Base-by-base conservation (phyloP, 2,888 invertebrate species). In the Epinotia ramella region DNA sequence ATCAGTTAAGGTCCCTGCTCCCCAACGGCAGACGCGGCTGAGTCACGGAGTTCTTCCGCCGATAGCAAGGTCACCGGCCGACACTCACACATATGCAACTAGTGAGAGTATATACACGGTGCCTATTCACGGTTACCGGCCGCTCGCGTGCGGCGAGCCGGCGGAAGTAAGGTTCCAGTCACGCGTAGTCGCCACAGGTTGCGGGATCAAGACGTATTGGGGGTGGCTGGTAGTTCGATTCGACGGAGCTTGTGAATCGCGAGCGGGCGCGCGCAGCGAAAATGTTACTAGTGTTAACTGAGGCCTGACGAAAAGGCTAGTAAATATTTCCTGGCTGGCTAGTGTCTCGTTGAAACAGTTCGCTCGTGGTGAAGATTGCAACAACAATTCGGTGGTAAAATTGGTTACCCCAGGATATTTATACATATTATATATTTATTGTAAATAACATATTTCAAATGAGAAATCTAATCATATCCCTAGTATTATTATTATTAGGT, bases 51-150 rank as follows among this genome's bases (percentile, higher is more conserved):
- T 91, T 90, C 93, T 94, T 94, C 94, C 94, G 94, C 93, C 94
- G 94, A 94, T 94, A 93, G 94, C 93, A 93, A 94, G 94, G 93
- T 93, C 93, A 94, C 93, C 93, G 92, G 90, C 92, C 91, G 91
- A 84, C 91, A 89, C 91, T 87, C 90, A 82, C 77, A 73, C 90
- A 82, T 76, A 67, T 53, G 73, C n/a, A 73, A 73, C 66, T 67
- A 73, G 64, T 64, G 64, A 64, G 64, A 64, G 64, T 64, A 44
- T 53, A 53, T 53, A 53, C 49, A 53, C 16, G 49, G n/a, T 12
- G 46, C 49, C 33, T 7, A n/a, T 53, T 53, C n/a, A n/a, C 1
- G 53, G n/a, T n/a, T 13, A n/a, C 53, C 16, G 16, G 5, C 2
- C 53, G 7, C 53, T 53, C 53, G n/a, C 16, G 6, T 7, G 53